Evolutionary conservation across 2,113 vertebrate species (phyloP), one percentile per base, ranked within the genome.

Genomic region (Silurus meridionalis): DNA sequence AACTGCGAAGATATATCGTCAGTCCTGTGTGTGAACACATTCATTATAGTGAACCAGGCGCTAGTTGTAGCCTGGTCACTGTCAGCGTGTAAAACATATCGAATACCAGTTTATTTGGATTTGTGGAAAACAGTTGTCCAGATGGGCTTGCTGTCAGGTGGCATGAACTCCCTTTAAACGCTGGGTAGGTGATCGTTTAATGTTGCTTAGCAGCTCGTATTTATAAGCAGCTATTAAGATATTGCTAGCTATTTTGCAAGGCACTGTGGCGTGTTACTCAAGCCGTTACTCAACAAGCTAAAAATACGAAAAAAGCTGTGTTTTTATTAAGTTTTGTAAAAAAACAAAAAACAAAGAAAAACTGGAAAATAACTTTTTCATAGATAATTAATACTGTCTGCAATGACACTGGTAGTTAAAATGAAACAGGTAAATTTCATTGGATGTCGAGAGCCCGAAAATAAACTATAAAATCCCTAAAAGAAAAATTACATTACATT

Each of bases 31-130:
- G 37, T n/a, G 52, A 84, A 58, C 61, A 55, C 48, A 48, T 53
- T 57, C 13, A 5, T 53, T 75, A 82, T 66, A 64, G 25, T 77
- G 28, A 57, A 37, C 25, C 46, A 74, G 71, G 19, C 80, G 85
- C 80, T 83, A 86, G 80, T 86, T 82, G 84, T 80, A 52, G 64
- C 48, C 52, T 58, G 58, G 19, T 53, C 25, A 75, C 28, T 19
- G 61, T 46, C 25, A 82, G 61, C 48, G n/a, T 86, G 80, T 86
- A 63, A 61, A 85, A 55, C 48, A 14, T 46, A 48, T 8, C 55
- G 37, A 67, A 67, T 77, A 60, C 0, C 2, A 2, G 0, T 52
- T 25, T 0, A 10, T 52, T 6, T 50, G 57, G 0, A 53, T 52
- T 60, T 53, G 11, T 58, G 0, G 25, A 14, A 6, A 67, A 53